A percentile compares a stretch with the other conserved stretches of the same genome.
Conservation (phyloP, 2,797 vertebrate species). For the Choloepus didactylus region DNA sequence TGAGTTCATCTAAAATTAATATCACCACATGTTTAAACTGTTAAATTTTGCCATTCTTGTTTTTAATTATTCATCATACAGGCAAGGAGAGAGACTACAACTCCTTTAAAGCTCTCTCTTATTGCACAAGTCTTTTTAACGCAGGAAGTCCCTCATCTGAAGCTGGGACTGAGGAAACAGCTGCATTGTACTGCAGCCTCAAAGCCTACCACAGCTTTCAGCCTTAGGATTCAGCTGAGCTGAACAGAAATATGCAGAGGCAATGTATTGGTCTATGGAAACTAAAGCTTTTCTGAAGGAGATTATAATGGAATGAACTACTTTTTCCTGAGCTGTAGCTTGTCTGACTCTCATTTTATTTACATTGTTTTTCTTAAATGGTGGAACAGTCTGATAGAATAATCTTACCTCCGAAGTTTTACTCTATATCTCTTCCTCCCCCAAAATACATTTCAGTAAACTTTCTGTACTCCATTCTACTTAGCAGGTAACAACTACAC, state of each 20-base stretch:
- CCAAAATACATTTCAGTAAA: conserved; percentile 68
- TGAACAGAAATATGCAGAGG: conserved; percentile 73
- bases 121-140: conserved; percentile 78
- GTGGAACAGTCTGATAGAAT: conserved; percentile 57
- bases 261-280: conserved; percentile 60
- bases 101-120: conserved; percentile 61
- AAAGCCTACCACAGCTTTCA: conserved; percentile 79
- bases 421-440: conserved; percentile 64
- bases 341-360: conserved; percentile 62
- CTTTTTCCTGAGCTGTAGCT: conserved; percentile 4
- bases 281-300: conserved; percentile 70
- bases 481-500: conserved; percentile 65
- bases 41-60: conserved; percentile 21
- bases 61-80: conserved; percentile 61
- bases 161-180: conserved; percentile 84
- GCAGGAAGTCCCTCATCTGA: conserved; percentile 83
- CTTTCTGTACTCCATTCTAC: conserved; percentile 60
- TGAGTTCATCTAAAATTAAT: conserved; percentile 61
- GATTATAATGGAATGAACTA: conserved; percentile 76
- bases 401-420: neutral
- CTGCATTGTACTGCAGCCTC: conserved; percentile 89
- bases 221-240: conserved; percentile 80
- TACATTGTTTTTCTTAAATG: conserved; percentile 56
- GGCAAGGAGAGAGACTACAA: conserved; percentile 47
- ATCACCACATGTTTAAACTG: conserved; percentile 37